Conservation (phyloP, 2,888 invertebrate species). For the Hyles lineata region DNA sequence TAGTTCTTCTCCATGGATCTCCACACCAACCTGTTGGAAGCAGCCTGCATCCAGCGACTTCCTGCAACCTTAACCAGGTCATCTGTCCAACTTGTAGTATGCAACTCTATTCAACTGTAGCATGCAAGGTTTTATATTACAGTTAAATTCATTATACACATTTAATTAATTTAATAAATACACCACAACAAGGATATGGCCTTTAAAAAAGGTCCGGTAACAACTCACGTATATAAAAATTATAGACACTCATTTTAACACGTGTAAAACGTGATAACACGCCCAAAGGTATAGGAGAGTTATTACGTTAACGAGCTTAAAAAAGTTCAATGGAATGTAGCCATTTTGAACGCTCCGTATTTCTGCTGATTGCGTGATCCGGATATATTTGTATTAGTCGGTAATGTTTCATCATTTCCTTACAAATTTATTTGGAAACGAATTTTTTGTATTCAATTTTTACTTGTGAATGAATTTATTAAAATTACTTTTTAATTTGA, state of each 20-base stretch:
- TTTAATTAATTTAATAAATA: neutral
- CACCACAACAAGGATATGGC: neutral
- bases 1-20: too few species aligned
- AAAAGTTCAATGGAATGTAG: conserved; percentile 17
- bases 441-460: neutral
- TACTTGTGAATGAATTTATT: too few species aligned
- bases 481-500: too few species aligned
- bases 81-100: too few species aligned
- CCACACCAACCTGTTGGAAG: too few species aligned
- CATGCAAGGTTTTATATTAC: too few species aligned
- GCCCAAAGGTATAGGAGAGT: conserved; percentile 20
- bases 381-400: conserved; percentile 14
- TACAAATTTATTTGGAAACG: neutral
- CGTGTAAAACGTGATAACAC: conserved; percentile 28
- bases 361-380: conserved; percentile 8
- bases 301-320: conserved; percentile 30
- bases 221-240: neutral
- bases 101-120: too few species aligned
- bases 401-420: neutral
- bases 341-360: conserved; percentile 9
- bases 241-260: conserved; percentile 25
- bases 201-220: neutral
- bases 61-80: too few species aligned
- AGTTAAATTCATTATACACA: too few species aligned
- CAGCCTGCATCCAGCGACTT: too few species aligned